Evolutionary conservation across 2,888 invertebrate species (phyloP).

Genomic region (Oligia strigilis): DNA sequence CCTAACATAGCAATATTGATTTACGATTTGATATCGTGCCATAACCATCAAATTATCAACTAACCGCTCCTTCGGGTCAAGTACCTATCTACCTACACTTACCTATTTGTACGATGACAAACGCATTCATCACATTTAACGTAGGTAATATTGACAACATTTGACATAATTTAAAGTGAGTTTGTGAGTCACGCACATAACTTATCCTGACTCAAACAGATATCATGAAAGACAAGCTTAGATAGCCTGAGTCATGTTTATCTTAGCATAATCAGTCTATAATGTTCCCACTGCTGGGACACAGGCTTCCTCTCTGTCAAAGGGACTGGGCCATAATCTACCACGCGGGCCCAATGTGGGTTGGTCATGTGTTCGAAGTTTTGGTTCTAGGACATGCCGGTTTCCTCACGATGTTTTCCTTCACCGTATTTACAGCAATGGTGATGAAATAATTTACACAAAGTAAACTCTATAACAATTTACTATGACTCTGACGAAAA

Average conservation of each 20-base stretch:
- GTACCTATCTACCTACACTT: background rate
- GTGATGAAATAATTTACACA: no score
- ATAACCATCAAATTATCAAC: background rate
- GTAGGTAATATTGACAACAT: constrained; percentile 1
- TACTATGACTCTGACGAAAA: no score
- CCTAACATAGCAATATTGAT: no score
- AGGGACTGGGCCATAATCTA: no score
- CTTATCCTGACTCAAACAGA: constrained; percentile 17
- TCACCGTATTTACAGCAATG: no score
- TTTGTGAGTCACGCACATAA: constrained; percentile 37
- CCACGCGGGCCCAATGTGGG: no score
- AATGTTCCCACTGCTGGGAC: no score
- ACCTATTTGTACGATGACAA: background rate
- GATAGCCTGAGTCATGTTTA: constrained; percentile 36
- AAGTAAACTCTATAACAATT: no score
- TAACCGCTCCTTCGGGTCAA: background rate
- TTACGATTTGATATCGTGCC: background rate
- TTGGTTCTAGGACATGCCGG: no score
- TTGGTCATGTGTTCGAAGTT: no score
- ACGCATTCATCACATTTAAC: constrained; percentile 11
- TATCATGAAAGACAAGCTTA: constrained; percentile 35
- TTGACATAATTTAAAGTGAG: constrained; percentile 26
- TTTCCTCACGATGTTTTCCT: no score
- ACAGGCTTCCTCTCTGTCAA: no score
- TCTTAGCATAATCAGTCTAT: background rate